These are phyloP conservation scores for Archilochus colubris DNA, from an alignment of 2,113 vertebrate genomes.

Conservation along the genomic window DNA sequence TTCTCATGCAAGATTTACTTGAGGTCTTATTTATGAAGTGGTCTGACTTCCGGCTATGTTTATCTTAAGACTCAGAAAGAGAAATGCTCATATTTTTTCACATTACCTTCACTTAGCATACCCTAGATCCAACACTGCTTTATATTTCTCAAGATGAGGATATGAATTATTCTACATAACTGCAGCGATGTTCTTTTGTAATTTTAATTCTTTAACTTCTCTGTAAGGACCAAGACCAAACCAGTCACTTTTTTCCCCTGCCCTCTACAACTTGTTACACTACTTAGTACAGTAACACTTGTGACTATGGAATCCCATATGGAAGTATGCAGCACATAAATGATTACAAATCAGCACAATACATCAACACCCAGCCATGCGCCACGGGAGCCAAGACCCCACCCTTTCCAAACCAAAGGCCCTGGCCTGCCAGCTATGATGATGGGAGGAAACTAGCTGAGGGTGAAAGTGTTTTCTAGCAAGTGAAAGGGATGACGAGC, in stretches of 20 bases:
- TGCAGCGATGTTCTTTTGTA: not conserved
- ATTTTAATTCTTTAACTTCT: not conserved
- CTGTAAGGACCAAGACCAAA: not conserved
- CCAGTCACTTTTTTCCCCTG: fast-evolving
- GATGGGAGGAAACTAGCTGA: not conserved
- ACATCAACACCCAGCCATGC: slow-evolving; percentile 19
- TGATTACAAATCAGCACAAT: slow-evolving; percentile 22
- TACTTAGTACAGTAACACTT: not conserved
- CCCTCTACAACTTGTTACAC: not conserved
- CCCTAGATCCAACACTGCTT: not conserved
- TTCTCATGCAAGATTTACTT: not conserved
- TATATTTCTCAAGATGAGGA: too few relatives aligned
- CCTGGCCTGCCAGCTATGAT: fast-evolving
- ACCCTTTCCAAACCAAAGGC: not conserved
- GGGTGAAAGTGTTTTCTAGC: slow-evolving; percentile 17
- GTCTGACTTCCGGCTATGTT: not conserved
- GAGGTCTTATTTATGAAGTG: not conserved
- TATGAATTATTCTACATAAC: not conserved
- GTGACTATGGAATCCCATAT: not conserved
- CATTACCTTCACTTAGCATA: not conserved
- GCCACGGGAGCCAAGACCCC: not conserved
- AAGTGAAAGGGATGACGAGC: not conserved
- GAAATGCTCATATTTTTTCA: not conserved
- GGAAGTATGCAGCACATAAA: not conserved
- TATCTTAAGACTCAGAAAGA: not conserved